Evolutionary conservation across 2,113 vertebrate genomes (phyloP), one percentile per base, ranked within the genome.

Genomic region (Tachysurus fulvidraco): DNA sequence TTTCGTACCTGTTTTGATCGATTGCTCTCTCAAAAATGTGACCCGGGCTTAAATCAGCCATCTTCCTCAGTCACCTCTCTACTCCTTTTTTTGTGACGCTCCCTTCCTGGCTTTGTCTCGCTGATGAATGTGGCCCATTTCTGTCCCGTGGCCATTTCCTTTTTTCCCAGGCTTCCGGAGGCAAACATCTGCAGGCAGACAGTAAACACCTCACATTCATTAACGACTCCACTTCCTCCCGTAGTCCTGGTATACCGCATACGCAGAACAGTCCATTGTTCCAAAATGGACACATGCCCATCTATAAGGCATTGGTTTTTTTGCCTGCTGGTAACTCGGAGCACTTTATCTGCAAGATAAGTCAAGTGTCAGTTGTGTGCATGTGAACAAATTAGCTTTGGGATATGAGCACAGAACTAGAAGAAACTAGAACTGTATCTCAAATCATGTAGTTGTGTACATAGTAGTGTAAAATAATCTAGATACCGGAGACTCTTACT

Each of bases 21-120:
- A 54, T 65, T 84, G 28, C 65, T 71, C 2, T 81, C 65, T 62
- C 2, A n/a, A n/a, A n/a, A n/a, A n/a, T 74, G 74, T 81, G 73
- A 65, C 21, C 16, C 67, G 36, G n/a, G 30, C 19, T 41, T 19
- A 13, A 55, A 78, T 60, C 62, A 10, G 71, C 81, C 67, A 71
- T 79, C 85, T 79, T 83, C 76, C 54, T 88, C 59, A 25, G 16
- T 62, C 62, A 79, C 80, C 71, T 81, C 8, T 62, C 59, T 50
- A 55, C 59, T 77, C 85, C 46, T n/a, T n/a, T 81, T 91, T 88
- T 90, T 44, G 17, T 80, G 64, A 50, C 52, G 10, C 85, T 86
- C 64, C 83, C 89, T 91, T 92, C 91, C 92, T 90, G 78, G 41
- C 86, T 88, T 93, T 93, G 91, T 92, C 65, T 81, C 19, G 3